Evolutionary conservation across 2,888 invertebrate genomes (phyloP).

Genomic region (Aphidoletes aphidimyza): DNA sequence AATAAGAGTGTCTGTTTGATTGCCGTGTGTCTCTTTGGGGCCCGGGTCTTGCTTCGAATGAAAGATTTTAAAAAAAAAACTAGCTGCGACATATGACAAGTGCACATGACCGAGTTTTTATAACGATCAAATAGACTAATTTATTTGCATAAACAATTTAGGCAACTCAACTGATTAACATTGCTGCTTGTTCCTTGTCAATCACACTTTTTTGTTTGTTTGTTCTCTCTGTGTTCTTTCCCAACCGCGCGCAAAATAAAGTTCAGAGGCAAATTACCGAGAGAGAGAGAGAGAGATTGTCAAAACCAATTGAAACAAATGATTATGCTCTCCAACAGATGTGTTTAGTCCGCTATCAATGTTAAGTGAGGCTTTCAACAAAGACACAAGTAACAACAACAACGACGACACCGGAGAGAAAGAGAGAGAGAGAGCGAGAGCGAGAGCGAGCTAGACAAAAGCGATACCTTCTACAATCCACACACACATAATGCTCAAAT

Average conservation of each 20-base stretch:
- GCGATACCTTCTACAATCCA: background rate
- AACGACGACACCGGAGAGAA: background rate
- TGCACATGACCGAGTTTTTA: slow-evolving; percentile 14
- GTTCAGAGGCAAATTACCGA: slow-evolving; percentile 15
- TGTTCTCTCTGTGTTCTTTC: background rate
- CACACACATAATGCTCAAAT: too few relatives aligned
- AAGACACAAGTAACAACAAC: background rate
- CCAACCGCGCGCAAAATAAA: slow-evolving; percentile 26
- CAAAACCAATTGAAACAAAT: slow-evolving; percentile 50
- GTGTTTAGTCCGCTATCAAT: slow-evolving; percentile 23
- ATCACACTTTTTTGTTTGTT: too few relatives aligned
- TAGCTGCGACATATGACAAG: background rate
- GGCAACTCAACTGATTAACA: slow-evolving; percentile 31
- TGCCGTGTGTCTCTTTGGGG: background rate
- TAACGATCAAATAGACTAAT: background rate
- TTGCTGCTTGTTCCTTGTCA: background rate
- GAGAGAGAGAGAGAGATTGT: background rate
- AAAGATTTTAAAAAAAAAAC: too few relatives aligned
- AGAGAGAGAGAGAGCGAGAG: background rate
- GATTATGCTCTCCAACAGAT: slow-evolving; percentile 14
- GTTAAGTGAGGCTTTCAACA: slow-evolving; percentile 17
- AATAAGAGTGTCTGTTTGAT: background rate
- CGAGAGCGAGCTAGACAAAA: background rate
- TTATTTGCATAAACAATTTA: slow-evolving; percentile 16
- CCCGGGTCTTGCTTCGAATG: background rate